Evolutionary conservation across 2,888 invertebrate genomes (phyloP).

Genomic region (Stenoptilia bipunctidactyla): DNA sequence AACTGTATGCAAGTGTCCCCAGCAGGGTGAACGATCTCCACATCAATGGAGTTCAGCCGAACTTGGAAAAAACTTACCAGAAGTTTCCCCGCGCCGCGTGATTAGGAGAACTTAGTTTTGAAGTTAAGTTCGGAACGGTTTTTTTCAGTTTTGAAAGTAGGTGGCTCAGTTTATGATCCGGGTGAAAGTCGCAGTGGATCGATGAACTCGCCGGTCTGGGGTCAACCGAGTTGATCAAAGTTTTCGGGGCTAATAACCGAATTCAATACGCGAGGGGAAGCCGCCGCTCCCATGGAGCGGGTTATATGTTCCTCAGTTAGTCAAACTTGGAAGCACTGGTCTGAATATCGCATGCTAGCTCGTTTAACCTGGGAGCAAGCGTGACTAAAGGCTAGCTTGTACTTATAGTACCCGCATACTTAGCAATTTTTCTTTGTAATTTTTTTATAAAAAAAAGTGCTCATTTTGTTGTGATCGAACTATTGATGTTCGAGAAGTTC

Average conservation of each 20-base stretch:
- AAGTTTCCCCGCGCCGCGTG: slow-evolving; percentile 68
- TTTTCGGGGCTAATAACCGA: slow-evolving; percentile 63
- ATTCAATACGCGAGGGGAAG: slow-evolving; percentile 53
- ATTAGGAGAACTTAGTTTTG: slow-evolving; percentile 71
- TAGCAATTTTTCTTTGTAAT: too few relatives aligned
- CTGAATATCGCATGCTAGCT: too few relatives aligned
- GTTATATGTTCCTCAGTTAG: background rate
- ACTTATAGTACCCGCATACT: too few relatives aligned
- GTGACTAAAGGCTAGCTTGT: too few relatives aligned
- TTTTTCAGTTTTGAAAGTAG: slow-evolving; percentile 69
- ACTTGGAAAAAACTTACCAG: slow-evolving; percentile 64
- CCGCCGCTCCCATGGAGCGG: slow-evolving; percentile 11
- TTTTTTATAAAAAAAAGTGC: too few relatives aligned
- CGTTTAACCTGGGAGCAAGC: too few relatives aligned
- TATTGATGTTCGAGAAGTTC: too few relatives aligned
- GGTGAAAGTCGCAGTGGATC: slow-evolving; percentile 66
- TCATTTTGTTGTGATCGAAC: too few relatives aligned
- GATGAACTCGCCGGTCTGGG: slow-evolving; percentile 47
- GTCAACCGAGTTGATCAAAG: slow-evolving; percentile 61
- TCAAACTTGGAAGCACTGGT: background rate
- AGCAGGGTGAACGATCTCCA: slow-evolving; percentile 65
- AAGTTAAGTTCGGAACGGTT: slow-evolving; percentile 59
- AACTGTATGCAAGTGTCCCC: slow-evolving; percentile 68
- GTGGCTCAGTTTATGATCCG: slow-evolving; percentile 70
- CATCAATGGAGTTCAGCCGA: slow-evolving; percentile 66